phyloP scores from a whole-genome alignment of 1,140 invertebrate genomes.

The Gryon sp. region DNA sequence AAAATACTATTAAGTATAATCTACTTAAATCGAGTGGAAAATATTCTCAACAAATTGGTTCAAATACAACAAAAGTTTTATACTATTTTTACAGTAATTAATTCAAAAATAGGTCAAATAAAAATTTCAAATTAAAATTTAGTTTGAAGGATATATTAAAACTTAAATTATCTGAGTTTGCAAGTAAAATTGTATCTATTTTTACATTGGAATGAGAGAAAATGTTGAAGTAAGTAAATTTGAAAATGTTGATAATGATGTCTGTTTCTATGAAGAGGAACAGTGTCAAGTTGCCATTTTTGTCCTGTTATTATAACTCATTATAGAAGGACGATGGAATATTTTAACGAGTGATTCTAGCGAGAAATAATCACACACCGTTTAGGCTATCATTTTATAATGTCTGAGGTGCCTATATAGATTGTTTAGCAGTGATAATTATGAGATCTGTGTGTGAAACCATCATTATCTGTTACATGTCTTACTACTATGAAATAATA shows the following conservation, averaged over 20 bases:
- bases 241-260: neutral
- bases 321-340: constrained; percentile 28
- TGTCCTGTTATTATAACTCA: constrained; percentile 17
- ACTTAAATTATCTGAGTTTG: no score
- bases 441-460: constrained; percentile 24
- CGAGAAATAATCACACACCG: constrained; percentile 43
- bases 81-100: no score
- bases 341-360: constrained; percentile 35
- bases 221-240: no score
- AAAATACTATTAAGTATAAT: no score
- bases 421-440: constrained; percentile 55
- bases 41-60: no score
- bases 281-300: constrained; percentile 32
- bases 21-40: no score
- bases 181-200: no score
- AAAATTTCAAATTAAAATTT: no score
- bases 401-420: constrained; percentile 35
- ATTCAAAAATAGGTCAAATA: no score
- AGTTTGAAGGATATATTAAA: no score
- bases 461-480: constrained; percentile 37
- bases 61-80: no score
- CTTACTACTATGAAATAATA: constrained; percentile 8
- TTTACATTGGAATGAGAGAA: no score
- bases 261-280: neutral
- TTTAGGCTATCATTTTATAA: constrained; percentile 54